phyloP scores from a whole-genome alignment of 1,140 invertebrate species.

The Megalopta genalis region DNA sequence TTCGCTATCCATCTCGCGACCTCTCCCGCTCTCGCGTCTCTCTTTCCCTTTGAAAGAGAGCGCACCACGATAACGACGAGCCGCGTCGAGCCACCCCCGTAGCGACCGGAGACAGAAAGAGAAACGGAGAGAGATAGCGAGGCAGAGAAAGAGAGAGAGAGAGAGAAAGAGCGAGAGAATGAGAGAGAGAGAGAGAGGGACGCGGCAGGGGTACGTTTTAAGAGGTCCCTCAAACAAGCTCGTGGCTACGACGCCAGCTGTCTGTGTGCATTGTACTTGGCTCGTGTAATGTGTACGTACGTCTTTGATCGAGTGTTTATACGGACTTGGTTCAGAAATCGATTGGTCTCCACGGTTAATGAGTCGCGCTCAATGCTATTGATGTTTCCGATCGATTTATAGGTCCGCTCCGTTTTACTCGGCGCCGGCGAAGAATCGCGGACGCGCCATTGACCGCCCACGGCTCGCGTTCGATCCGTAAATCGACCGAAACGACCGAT shows the following conservation, averaged over 20 bases:
- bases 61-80: conserved; percentile 5
- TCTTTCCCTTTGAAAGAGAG: conserved; percentile 10
- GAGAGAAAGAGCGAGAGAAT: too few species aligned
- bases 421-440: background rate
- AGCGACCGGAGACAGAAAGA: conserved; percentile 14
- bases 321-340: conserved; percentile 55
- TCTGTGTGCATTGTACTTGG: conserved; percentile 59
- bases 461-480: too few species aligned
- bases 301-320: conserved; percentile 62
- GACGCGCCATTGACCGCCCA: background rate
- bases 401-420: background rate
- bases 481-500: background rate
- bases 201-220: conserved; percentile 71
- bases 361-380: conserved; percentile 60
- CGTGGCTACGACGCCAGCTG: conserved; percentile 48
- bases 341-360: conserved; percentile 58
- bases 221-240: conserved; percentile 66
- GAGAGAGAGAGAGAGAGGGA: too few species aligned
- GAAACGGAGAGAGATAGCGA: conserved; percentile 14
- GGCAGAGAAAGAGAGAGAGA: too few species aligned
- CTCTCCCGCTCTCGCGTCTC: conserved; percentile 20
- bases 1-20: conserved; percentile 43
- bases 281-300: conserved; percentile 62
- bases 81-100: background rate
- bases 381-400: conserved; percentile 57